phyloP scores from a whole-genome alignment of 2,113 vertebrate genomes.

The Apodemus speciosus region DNA sequence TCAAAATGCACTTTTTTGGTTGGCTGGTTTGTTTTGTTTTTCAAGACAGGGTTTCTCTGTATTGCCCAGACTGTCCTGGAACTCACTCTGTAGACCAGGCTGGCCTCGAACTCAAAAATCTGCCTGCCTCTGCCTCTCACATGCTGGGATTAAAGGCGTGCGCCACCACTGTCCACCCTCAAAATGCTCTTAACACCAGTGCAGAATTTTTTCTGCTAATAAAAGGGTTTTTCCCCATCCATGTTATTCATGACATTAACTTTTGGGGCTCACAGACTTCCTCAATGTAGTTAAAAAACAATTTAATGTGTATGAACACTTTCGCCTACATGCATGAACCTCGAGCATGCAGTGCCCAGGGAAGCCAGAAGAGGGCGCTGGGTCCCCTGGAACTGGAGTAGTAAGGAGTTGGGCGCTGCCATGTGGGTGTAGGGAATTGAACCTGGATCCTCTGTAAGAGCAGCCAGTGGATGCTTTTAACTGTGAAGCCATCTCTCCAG shows the following conservation, averaged over 20 bases:
- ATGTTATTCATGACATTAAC: background rate
- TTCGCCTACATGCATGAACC: background rate
- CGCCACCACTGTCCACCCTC: background rate
- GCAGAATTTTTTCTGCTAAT: background rate
- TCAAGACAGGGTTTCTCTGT: too few relatives aligned
- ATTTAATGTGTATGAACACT: background rate
- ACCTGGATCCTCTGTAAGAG: background rate
- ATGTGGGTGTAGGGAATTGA: background rate
- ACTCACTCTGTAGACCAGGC: too few relatives aligned
- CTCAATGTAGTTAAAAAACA: background rate
- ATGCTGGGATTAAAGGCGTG: too few relatives aligned
- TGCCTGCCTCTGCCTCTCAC: too few relatives aligned
- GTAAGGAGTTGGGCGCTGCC: background rate
- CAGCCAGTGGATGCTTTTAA: background rate
- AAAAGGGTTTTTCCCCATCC: background rate
- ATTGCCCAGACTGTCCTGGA: too few relatives aligned
- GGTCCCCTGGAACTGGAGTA: background rate
- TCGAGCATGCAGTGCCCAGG: background rate
- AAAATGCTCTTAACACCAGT: background rate
- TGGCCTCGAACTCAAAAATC: too few relatives aligned
- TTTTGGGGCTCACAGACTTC: background rate
- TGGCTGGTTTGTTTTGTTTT: too few relatives aligned
- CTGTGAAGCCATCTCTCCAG: background rate
- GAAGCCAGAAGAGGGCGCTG: background rate
- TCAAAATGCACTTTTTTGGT: background rate